Percentiles rank a stretch among this genome's conserved stretches.
Evolutionary conservation across 2,797 vertebrate genomes (phyloP).

Genomic region (Anguilla pacifica): DNA sequence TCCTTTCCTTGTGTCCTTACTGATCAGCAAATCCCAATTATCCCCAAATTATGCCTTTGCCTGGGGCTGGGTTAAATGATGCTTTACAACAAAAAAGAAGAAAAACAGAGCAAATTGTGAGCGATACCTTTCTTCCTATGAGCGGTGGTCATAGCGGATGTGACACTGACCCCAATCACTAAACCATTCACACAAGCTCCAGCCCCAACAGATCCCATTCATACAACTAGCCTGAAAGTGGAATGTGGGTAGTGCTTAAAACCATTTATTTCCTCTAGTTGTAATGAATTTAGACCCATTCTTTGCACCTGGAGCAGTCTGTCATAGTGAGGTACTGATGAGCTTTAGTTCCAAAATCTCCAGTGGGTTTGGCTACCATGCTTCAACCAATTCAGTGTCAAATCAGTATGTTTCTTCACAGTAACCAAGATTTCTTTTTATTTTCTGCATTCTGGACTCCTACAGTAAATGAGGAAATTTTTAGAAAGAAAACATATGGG

Average conservation of each 20-base stretch:
- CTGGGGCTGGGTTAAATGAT: too few species aligned
- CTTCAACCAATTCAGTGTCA: not conserved
- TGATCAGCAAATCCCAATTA: too few species aligned
- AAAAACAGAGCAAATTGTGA: too few species aligned
- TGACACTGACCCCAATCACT: not conserved
- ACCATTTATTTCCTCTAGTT: not conserved
- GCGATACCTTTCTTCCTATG: too few species aligned
- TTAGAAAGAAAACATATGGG: conserved; percentile 11
- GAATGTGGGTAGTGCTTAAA: not conserved
- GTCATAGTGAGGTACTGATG: not conserved
- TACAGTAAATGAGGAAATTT: not conserved
- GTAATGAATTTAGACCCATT: not conserved
- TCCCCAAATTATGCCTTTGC: too few species aligned
- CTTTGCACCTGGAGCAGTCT: not conserved
- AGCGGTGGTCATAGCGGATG: not conserved
- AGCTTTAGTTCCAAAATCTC: not conserved
- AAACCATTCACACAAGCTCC: not conserved
- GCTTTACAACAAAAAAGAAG: too few species aligned
- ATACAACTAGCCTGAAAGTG: not conserved
- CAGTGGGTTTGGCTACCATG: not conserved
- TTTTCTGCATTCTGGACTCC: conserved; percentile 1
- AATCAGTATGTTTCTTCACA: conserved; percentile 8
- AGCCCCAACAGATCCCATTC: not conserved
- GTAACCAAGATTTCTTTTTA: not conserved
- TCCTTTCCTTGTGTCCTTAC: too few species aligned